Conservation (phyloP, 2,888 invertebrate species). For the Xestia ashworthii region DNA sequence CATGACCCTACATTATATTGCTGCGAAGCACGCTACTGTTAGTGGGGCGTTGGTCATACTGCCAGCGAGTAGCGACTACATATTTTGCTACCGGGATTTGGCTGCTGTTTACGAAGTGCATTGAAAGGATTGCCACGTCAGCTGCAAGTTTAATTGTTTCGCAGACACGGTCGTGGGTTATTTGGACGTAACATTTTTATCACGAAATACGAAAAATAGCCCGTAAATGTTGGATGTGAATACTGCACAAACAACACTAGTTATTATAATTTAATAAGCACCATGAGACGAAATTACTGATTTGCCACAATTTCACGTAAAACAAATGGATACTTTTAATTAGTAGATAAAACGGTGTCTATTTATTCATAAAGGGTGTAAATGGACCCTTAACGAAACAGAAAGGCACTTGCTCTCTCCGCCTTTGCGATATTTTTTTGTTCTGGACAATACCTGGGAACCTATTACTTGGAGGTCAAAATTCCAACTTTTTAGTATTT, state of each 20-base stretch:
- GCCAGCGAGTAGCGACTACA: conserved; percentile 8
- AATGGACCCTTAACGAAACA: too few species aligned
- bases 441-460: too few species aligned
- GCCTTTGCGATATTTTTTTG: too few species aligned
- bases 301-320: background rate
- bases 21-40: conserved; percentile 74
- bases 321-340: background rate
- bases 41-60: background rate
- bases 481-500: too few species aligned
- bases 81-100: background rate
- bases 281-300: background rate
- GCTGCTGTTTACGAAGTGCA: background rate
- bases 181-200: background rate
- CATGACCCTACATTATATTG: conserved; percentile 76
- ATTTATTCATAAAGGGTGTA: too few species aligned
- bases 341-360: background rate
- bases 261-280: background rate
- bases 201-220: background rate
- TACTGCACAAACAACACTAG: background rate
- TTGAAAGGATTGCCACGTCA: background rate
- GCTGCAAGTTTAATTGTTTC: background rate
- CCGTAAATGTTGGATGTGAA: background rate
- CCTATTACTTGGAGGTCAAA: too few species aligned
- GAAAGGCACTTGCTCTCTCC: too few species aligned
- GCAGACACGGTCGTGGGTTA: background rate